Evolutionary conservation across 2,113 vertebrate genomes (phyloP).

Genomic region (Toxotes jaculatrix): DNA sequence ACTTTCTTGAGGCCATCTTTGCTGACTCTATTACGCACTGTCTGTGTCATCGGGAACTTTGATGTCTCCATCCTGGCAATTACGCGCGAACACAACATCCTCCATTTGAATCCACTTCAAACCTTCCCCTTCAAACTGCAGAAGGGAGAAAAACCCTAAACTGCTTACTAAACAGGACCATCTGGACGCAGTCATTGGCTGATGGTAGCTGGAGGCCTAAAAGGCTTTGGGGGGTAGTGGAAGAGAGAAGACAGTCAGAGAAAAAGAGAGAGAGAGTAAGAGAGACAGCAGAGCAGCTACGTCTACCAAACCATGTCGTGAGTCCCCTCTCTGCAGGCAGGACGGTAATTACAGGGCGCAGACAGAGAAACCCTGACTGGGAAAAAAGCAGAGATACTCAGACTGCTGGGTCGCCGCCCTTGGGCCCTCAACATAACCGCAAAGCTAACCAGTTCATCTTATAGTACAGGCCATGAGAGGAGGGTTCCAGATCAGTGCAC

Average conservation of each 20-base stretch:
- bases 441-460: slow-evolving; percentile 62
- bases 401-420: slow-evolving; percentile 79
- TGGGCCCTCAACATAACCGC: slow-evolving; percentile 71
- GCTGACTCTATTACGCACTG: background rate
- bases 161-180: slow-evolving; percentile 72
- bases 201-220: slow-evolving; percentile 68
- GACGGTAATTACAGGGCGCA: slow-evolving; percentile 83
- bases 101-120: slow-evolving; percentile 67
- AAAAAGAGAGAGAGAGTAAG: slow-evolving; percentile 8
- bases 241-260: slow-evolving; percentile 45
- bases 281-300: slow-evolving; percentile 41
- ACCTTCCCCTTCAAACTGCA: slow-evolving; percentile 56
- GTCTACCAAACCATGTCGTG: slow-evolving; percentile 65
- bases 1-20: slow-evolving; percentile 10
- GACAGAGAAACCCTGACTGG: slow-evolving; percentile 60
- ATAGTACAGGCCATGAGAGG: slow-evolving; percentile 28
- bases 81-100: slow-evolving; percentile 54
- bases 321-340: slow-evolving; percentile 61
- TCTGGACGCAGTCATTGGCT: slow-evolving; percentile 77
- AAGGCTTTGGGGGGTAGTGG: slow-evolving; percentile 47
- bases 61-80: slow-evolving; percentile 67
- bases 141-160: slow-evolving; percentile 62
- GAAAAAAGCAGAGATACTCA: slow-evolving; percentile 71
- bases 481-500: slow-evolving; percentile 64
- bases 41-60: slow-evolving; percentile 49